Evolutionary conservation across 2,888 invertebrate species (phyloP).

Genomic region (Conops quadrifasciatus): DNA sequence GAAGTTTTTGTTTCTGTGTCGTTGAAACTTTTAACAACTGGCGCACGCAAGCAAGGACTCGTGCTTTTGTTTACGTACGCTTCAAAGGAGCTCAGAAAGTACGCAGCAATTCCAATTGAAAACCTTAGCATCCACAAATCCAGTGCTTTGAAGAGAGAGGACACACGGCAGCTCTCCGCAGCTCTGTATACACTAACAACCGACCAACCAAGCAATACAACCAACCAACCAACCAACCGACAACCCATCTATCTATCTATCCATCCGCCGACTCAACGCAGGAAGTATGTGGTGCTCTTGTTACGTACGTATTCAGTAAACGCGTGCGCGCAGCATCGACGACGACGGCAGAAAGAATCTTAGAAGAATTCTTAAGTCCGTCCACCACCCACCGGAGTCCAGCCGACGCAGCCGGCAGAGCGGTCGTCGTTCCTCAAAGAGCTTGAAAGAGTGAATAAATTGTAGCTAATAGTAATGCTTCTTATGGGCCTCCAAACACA

Average conservation of each 20-base stretch:
- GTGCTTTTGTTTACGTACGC: too few species aligned
- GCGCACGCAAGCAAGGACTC: too few species aligned
- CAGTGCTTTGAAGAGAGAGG: not conserved
- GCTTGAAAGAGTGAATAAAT: not conserved
- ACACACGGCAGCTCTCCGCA: not conserved
- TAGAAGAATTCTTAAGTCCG: too few species aligned
- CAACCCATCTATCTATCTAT: not conserved
- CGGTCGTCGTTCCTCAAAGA: too few species aligned
- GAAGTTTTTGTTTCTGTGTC: too few species aligned
- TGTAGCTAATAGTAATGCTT: not conserved
- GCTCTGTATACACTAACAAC: too few species aligned
- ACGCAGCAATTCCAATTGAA: not conserved
- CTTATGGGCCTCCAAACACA: too few species aligned
- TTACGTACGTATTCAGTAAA: not conserved
- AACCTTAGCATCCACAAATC: constrained; percentile 24
- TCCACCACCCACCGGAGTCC: too few species aligned
- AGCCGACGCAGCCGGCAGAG: too few species aligned
- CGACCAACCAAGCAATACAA: not conserved
- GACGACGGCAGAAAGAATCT: not conserved
- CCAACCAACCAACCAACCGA: constrained; percentile 6
- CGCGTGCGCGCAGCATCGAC: not conserved
- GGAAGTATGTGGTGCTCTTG: too few species aligned
- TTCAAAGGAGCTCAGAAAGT: too few species aligned
- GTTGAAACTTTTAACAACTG: too few species aligned
- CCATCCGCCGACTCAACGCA: not conserved